phyloP scores from a whole-genome alignment of 1,140 invertebrate genomes.

The Plectus sambesii region DNA sequence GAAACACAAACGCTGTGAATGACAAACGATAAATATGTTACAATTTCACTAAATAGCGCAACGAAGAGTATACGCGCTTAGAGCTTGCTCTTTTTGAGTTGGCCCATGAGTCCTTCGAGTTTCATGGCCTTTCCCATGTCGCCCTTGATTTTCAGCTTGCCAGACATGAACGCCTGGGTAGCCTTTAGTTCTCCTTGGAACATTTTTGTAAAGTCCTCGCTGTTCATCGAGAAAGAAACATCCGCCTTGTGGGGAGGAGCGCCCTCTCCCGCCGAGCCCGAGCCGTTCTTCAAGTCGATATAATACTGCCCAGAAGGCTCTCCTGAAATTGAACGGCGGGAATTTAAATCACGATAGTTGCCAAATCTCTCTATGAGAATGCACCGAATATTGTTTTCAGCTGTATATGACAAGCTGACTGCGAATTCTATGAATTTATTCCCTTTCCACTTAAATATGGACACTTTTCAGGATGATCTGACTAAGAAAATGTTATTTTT shows the following conservation, averaged over 20 bases:
- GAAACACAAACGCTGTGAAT: too few relatives aligned
- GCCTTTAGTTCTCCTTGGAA: slow-evolving; percentile 71
- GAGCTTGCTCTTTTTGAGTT: slow-evolving; percentile 54
- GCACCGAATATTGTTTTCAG: too few relatives aligned
- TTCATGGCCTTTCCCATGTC: slow-evolving; percentile 89
- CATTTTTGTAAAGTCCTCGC: slow-evolving; percentile 53
- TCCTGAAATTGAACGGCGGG: slow-evolving; percentile 45
- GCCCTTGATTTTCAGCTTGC: slow-evolving; percentile 85
- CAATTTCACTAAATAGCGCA: too few relatives aligned
- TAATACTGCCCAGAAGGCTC: slow-evolving; percentile 68
- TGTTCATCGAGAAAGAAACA: slow-evolving; percentile 71
- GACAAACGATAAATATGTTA: too few relatives aligned
- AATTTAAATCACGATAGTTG: too few relatives aligned
- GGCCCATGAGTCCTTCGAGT: slow-evolving; percentile 80
- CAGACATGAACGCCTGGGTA: slow-evolving; percentile 82
- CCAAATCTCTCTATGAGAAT: too few relatives aligned
- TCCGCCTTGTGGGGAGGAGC: slow-evolving; percentile 62
- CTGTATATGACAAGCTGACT: too few relatives aligned
- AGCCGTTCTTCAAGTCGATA: slow-evolving; percentile 75
- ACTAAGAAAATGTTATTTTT: slow-evolving; percentile 71
- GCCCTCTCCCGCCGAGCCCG: slow-evolving; percentile 65
- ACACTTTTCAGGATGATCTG: too few relatives aligned
- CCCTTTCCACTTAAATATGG: too few relatives aligned
- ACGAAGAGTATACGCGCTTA: too few relatives aligned
- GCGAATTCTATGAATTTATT: too few relatives aligned